Evolutionary conservation across 2,888 invertebrate species (phyloP), one percentile per base, ranked within the genome.

Genomic region (Eueremaeus valkanovi): DNA sequence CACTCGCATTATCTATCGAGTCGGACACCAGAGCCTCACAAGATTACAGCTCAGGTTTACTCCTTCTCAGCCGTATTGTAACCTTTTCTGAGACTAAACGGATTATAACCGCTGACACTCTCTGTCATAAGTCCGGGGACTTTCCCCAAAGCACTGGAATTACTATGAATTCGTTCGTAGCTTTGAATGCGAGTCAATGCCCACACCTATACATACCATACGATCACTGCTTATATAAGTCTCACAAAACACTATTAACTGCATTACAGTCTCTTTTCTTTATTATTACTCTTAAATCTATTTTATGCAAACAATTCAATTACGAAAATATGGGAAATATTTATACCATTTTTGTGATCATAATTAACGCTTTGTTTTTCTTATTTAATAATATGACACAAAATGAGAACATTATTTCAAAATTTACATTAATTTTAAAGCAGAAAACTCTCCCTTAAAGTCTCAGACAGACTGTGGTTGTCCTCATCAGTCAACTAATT

Each of bases 91-190:
- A 61, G 31, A 16, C 31, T 21, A 61, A 61, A 61, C 61, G 61
- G 61, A 18, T 61, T 61, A 61, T 11, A 27, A 61, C 31, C 61
- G 61, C 61, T 21, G 61, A 61, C 61, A 66, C 66, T 66, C 36
- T 33, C 66, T 66, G 66, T 36, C 66, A 66, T n/a, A 36, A 33
- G 66, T 66, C 66, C 66, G 66, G 66, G 40, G 66, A 66, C 66
- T 66, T 66, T 66, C 66, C 66, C 66, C 66, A 66, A 66, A 66
- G 66, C 66, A 66, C 61, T n/a, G 66, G 66, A 66, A 66, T 66
- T 66, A 66, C 66, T 8, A 9, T 9, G 66, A 66, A 66, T 66
- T 66, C 66, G 66, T 66, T 66, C 58, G 66, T 66, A n/a, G 66
- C 66, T 66, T 66, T 66, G 66, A 66, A 66, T 66, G 66, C 66